A percentile compares a stretch with the other conserved stretches of the same genome.
Evolutionary conservation across 2,113 vertebrate genomes (phyloP).

Genomic region (Grammomys dolichurus): DNA sequence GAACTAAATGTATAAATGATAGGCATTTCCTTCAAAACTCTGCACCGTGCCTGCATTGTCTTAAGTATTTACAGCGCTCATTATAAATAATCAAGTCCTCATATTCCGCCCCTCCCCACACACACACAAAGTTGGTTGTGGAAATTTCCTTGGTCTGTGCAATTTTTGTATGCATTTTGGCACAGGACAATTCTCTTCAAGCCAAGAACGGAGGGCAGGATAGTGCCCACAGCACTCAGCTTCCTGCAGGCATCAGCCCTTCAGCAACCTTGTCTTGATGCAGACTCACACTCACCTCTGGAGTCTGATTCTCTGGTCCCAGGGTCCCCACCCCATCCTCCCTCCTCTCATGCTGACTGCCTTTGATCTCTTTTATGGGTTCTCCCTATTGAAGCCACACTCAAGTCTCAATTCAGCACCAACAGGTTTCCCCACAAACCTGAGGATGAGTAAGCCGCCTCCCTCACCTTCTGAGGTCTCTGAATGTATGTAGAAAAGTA

Average conservation of each 20-base stretch:
- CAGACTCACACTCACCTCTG: not conserved
- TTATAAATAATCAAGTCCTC: not conserved
- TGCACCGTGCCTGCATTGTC: not conserved
- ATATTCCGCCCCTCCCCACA: not conserved
- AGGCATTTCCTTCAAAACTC: slow-evolving; percentile 7
- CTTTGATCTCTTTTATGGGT: not conserved
- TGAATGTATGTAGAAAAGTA: not conserved
- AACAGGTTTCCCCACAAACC: not conserved
- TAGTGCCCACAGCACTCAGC: no score
- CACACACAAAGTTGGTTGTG: not conserved
- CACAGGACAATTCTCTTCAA: not conserved
- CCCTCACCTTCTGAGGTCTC: not conserved
- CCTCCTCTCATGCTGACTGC: not conserved
- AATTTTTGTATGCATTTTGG: not conserved
- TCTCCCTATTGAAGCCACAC: not conserved
- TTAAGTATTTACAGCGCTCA: not conserved
- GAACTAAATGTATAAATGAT: slow-evolving; percentile 30
- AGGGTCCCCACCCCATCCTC: no score
- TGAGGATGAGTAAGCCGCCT: not conserved
- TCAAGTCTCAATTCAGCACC: not conserved
- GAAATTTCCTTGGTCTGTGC: not conserved
- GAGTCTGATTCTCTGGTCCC: not conserved
- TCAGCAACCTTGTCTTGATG: not conserved
- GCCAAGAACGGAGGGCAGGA: not conserved
- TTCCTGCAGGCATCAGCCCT: not conserved